Evolutionary conservation across 2,113 vertebrate species (phyloP).

Genomic region (Candoia aspera): DNA sequence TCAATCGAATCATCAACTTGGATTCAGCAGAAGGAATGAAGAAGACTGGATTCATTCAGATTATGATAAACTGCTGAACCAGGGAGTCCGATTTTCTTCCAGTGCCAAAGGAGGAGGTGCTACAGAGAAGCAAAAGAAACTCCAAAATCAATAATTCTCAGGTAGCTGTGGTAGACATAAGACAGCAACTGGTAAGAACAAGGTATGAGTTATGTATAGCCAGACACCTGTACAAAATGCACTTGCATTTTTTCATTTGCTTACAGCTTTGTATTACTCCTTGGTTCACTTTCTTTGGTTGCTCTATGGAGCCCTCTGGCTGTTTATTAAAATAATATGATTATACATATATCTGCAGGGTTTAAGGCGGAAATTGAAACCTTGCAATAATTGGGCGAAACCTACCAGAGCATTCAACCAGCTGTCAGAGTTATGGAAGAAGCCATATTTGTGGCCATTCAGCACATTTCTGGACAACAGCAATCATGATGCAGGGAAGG

Average conservation of each 20-base stretch:
- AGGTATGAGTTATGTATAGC: constrained; percentile 38
- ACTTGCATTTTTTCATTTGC: constrained; percentile 11
- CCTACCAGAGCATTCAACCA: constrained; percentile 61
- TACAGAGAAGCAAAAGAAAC: constrained; percentile 53
- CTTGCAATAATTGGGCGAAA: constrained; percentile 68
- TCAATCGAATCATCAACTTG: background rate
- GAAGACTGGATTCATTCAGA: constrained; percentile 2
- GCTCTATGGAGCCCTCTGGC: constrained; percentile 53
- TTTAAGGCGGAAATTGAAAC: constrained; percentile 66
- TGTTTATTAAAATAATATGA: constrained; percentile 67
- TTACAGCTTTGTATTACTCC: constrained; percentile 49
- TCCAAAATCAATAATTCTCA: constrained; percentile 22
- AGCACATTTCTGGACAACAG: constrained; percentile 58
- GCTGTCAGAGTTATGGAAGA: constrained; percentile 65
- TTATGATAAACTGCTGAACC: background rate
- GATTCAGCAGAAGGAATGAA: background rate
- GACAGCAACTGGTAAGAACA: background rate
- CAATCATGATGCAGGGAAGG: constrained; percentile 41
- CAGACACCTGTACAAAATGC: constrained; percentile 55
- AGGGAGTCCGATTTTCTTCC: constrained; percentile 13
- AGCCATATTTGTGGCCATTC: constrained; percentile 57
- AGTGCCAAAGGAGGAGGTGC: constrained; percentile 49
- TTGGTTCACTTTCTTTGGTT: constrained; percentile 47
- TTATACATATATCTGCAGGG: constrained; percentile 56
- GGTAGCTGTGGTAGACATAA: background rate